A percentile compares a stretch with the other conserved stretches of the same genome.
Evolutionary conservation across 2,888 invertebrate genomes (phyloP).

Genomic region (Clistopyga incitator): DNA sequence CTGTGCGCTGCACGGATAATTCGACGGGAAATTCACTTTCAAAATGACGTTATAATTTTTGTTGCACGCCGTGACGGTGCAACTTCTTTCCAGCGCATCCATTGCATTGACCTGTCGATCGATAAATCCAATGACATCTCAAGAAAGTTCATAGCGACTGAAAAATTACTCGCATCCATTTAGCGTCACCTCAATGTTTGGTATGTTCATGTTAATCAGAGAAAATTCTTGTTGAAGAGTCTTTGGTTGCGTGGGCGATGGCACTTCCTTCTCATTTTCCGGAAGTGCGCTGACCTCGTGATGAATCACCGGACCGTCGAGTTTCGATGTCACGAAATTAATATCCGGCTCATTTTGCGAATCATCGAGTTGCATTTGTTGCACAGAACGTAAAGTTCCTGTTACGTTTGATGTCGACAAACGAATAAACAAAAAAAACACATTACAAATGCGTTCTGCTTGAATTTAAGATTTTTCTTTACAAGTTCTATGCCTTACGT

Average conservation of each 20-base stretch:
- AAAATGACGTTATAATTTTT: conserved; percentile 86
- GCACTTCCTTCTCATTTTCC: conserved; percentile 78
- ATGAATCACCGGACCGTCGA: conserved; percentile 73
- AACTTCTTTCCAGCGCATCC: conserved; percentile 86
- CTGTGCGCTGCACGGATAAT: conserved; percentile 90
- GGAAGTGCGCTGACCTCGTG: conserved; percentile 74
- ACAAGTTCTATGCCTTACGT: too few species aligned
- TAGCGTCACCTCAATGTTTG: conserved; percentile 87
- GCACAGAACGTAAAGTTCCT: conserved; percentile 80
- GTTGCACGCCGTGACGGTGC: conserved; percentile 86
- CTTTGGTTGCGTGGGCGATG: conserved; percentile 85
- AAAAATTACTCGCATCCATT: neutral
- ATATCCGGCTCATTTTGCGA: conserved; percentile 79
- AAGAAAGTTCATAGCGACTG: neutral
- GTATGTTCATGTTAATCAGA: conserved; percentile 90
- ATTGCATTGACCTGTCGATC: conserved; percentile 84
- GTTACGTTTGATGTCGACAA: neutral
- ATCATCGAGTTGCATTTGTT: conserved; percentile 79
- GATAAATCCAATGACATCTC: neutral
- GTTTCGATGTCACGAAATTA: conserved; percentile 75
- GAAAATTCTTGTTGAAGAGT: conserved; percentile 91
- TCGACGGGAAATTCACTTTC: conserved; percentile 89
- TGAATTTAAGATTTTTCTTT: too few species aligned
- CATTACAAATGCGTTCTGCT: neutral
- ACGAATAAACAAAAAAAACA: neutral